Evolutionary conservation across 1,140 invertebrate species (phyloP).

Genomic region (Drosophila pruinosa): DNA sequence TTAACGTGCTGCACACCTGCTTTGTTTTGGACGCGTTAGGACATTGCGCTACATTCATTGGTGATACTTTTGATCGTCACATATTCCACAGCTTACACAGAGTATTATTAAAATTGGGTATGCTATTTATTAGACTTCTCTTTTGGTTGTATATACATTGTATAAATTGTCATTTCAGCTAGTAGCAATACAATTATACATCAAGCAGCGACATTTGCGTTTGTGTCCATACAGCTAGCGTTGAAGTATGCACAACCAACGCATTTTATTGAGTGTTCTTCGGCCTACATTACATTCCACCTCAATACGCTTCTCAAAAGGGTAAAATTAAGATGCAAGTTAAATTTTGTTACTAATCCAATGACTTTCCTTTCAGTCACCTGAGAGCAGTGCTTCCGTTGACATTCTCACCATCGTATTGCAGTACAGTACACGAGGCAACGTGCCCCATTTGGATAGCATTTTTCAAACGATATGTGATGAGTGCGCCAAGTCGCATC

Average conservation of each 20-base stretch:
- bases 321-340: constrained; percentile 49
- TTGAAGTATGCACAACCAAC: constrained; percentile 79
- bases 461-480: constrained; percentile 84
- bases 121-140: not conserved
- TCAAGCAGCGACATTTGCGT: constrained; percentile 70
- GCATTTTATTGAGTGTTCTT: constrained; percentile 83
- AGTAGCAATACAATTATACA: constrained; percentile 71
- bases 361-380: constrained; percentile 30
- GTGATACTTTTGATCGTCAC: constrained; percentile 63
- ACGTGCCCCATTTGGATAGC: constrained; percentile 84
- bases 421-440: constrained; percentile 84
- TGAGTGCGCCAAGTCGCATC: constrained; percentile 63
- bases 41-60: constrained; percentile 60
- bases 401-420: constrained; percentile 85
- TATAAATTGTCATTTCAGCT: constrained; percentile 39
- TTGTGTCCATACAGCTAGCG: constrained; percentile 83
- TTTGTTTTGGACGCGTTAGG: constrained; percentile 69
- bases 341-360: not conserved
- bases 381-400: constrained; percentile 83
- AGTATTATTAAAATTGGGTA: constrained; percentile 67
- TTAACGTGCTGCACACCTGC: constrained; percentile 78
- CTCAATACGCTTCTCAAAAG: constrained; percentile 84
- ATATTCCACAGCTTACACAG: constrained; percentile 68
- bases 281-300: constrained; percentile 85
- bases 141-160: no score